Evolutionary conservation across 2,113 vertebrate species (phyloP).

Genomic region (Etia nguti): DNA sequence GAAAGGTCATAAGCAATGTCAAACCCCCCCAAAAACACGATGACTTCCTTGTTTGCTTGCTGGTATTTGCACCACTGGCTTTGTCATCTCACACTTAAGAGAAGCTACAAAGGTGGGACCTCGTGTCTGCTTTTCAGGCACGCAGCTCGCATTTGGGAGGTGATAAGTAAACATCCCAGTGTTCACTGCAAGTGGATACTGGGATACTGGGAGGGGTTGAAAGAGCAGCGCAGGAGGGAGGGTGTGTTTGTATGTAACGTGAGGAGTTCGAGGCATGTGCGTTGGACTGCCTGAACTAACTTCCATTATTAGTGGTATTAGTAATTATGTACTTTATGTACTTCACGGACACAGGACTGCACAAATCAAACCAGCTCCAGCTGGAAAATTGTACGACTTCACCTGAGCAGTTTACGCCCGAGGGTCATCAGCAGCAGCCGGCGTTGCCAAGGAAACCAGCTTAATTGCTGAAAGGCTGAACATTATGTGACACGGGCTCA

Average conservation of each 20-base stretch:
- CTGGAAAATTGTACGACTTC: background rate
- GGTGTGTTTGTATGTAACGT: background rate
- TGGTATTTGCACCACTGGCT: background rate
- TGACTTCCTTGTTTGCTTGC: background rate
- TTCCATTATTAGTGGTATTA: background rate
- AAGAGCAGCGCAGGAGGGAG: background rate
- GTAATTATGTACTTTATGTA: background rate
- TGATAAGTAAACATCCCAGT: background rate
- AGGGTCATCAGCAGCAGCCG: background rate
- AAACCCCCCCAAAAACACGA: background rate
- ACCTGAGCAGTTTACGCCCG: background rate
- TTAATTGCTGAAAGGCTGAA: background rate
- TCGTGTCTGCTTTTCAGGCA: background rate
- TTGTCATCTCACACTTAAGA: background rate
- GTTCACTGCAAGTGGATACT: background rate
- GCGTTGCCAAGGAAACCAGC: background rate
- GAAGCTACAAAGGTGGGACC: background rate
- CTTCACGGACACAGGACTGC: background rate
- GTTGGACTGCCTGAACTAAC: background rate
- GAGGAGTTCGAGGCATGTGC: background rate
- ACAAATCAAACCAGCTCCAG: background rate
- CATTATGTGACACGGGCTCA: background rate
- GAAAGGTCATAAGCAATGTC: background rate
- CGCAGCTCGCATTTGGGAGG: background rate
- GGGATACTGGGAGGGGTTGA: background rate